Evolutionary conservation across 53 echinoderm and acorn worm genomes (phyloP), one percentile per base, ranked within the genome.

Genomic region (Echinometra lucunter): DNA sequence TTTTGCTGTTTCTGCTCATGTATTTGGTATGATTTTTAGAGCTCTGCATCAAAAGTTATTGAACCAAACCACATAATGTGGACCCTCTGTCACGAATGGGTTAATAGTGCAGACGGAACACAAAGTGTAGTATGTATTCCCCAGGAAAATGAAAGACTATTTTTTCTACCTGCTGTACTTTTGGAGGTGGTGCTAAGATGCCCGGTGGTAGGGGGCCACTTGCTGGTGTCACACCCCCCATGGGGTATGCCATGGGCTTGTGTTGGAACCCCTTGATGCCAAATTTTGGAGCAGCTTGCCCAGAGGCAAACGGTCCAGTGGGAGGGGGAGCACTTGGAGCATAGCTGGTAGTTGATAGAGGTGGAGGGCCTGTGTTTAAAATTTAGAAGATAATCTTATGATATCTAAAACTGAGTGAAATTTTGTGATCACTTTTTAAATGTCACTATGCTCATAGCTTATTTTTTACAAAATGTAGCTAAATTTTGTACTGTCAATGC

Each of bases 181-280:
- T 93, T 34, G 93, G 93, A 72, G 88, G 69, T 2, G 88, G 93
- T 57, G 93, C 95, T 66, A 93, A 74, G 35, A 95, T 58, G 25
- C 95, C 95, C 7, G 83, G 89, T 17, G 92, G 95, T 44, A 92
- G 95, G 90, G 95, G 97, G 27, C 92, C 95, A 81, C 93, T 66
- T 15, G 95, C 95, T 66, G 95, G 96, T 9, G 95, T 93, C 83
- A 57, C 82, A 81, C 90, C 91, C 45, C 94, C 94, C 53, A 91
- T 82, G 25, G 98, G 97, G 93, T 94, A 78, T 32, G 95, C 88
- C 94, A 98, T 91, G 44, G 97, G 95, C 85, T 89, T 95, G 94
- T 98, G 97, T n/a, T 96, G 95, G 75, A 87, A 95, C 37, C 93
- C 95, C 45, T 60, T 89, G 30, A 94, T 96, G 58, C 96, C 93